Evolutionary conservation across 2,797 vertebrate genomes (phyloP), one percentile per base, ranked within the genome.

Genomic region (Scarus forsteni): DNA sequence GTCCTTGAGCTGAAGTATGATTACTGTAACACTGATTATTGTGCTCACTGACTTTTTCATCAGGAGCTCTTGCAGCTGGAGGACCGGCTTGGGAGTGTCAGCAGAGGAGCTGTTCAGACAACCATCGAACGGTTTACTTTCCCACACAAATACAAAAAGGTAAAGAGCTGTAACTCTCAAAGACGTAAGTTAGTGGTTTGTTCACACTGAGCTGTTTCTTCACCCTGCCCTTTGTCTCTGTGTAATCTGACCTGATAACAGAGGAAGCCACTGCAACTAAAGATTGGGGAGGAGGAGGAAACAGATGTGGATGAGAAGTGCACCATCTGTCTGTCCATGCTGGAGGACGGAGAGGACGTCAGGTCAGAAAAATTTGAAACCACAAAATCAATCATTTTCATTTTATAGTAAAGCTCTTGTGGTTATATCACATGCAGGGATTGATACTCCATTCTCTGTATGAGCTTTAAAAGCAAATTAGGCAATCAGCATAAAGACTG

Each of bases 131-230:
- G 97, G 74, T 99, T 96, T 88, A 99, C 98, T 66, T 99, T 99
- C 80, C 98, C 98, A 56, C 98, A 99, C 95, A 99, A 99, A 79
- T 99, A 99, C 90, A 99, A 99, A 92, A 99, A 99, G 97, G 98
- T 99, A 88, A 1, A 5, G 14, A n/a, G 27, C 40, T 6, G 45
- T 63, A n/a, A 56, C 11, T 39, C 7, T 19, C 7, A 48, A 3
- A 58, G 5, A 72, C 15, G 27, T 6, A 7, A 71, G 27, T 34
- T 5, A 1, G 3, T 18, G 7, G 58, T 1, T 0, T 3, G 15
- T 19, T 50, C 7, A 0, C 0, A 11, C 13, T 44, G 7, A 0
- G 44, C 5, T 15, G 13, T 12, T 39, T 44, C 59, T 12, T 79
- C 12, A 77, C 74, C 35, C 10, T 10, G 4, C 6, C 49, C 54